phyloP scores from a whole-genome alignment of 2,888 invertebrate species.

The Cyclophora punctaria region DNA sequence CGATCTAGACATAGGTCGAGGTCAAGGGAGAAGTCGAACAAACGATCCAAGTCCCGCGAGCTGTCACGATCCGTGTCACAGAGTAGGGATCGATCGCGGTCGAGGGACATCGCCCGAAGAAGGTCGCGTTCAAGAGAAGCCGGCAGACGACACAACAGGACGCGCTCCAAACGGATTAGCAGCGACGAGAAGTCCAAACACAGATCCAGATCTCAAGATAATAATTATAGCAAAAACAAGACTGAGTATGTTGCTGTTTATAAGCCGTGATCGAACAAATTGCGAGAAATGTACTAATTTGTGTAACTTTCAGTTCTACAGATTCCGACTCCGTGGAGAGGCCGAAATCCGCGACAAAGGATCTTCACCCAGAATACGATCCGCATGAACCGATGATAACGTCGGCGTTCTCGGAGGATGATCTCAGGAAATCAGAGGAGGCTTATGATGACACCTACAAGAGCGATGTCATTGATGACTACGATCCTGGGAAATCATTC shows the following conservation, averaged over 20 bases:
- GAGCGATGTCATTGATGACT: slow-evolving; percentile 46
- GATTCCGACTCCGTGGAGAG: slow-evolving; percentile 65
- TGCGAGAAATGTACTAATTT: slow-evolving; percentile 6
- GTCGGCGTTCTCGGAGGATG: slow-evolving; percentile 66
- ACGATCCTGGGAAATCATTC: slow-evolving; percentile 48
- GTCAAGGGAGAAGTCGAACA: slow-evolving; percentile 42
- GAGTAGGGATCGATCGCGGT: slow-evolving; percentile 32
- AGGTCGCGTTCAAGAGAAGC: slow-evolving; percentile 30
- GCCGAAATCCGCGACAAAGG: slow-evolving; percentile 65
- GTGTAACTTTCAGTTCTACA: slow-evolving; percentile 42
- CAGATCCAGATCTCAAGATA: slow-evolving; percentile 61
- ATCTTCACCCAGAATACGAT: slow-evolving; percentile 64
- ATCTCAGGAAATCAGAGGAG: slow-evolving; percentile 61
- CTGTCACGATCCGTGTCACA: slow-evolving; percentile 44
- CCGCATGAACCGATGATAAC: slow-evolving; percentile 71
- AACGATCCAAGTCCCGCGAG: slow-evolving; percentile 38
- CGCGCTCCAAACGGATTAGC: slow-evolving; percentile 35
- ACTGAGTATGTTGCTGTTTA: slow-evolving; percentile 47
- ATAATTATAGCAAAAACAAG: slow-evolving; percentile 44
- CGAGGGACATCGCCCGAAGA: slow-evolving; percentile 29
- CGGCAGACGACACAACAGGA: slow-evolving; percentile 22
- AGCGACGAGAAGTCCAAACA: slow-evolving; percentile 44
- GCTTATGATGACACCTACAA: slow-evolving; percentile 54
- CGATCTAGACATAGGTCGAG: slow-evolving; percentile 41
- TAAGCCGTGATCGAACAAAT: too few species aligned